Evolutionary conservation across 2,113 vertebrate species (phyloP).

Genomic region (Pheucticus melanocephalus): DNA sequence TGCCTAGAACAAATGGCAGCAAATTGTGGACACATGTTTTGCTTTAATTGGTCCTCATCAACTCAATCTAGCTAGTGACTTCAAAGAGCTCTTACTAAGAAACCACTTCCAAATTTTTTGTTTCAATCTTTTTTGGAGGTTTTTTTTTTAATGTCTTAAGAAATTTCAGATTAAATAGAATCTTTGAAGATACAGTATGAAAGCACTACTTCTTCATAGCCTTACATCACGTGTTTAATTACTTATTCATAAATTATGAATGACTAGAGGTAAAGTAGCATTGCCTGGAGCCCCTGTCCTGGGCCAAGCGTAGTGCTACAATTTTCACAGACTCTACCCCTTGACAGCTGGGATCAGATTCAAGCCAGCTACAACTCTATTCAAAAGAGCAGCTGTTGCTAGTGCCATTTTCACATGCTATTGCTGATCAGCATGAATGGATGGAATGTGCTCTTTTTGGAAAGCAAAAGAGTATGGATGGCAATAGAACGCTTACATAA

Average conservation of each 20-base stretch:
- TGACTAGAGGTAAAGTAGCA: background rate
- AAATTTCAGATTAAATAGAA: constrained; percentile 12
- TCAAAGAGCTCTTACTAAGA: constrained; percentile 20
- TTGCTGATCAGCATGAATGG: constrained; percentile 2
- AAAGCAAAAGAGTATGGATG: background rate
- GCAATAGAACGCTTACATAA: background rate
- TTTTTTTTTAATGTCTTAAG: background rate
- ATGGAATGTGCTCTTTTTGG: background rate
- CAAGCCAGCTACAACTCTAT: background rate
- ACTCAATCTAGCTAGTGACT: constrained; percentile 12
- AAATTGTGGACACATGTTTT: constrained; percentile 58
- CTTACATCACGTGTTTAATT: background rate
- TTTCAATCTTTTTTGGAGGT: background rate
- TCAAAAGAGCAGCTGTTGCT: constrained; percentile 6
- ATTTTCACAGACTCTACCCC: background rate
- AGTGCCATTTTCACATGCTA: background rate
- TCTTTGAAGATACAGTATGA: background rate
- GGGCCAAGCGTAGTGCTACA: background rate
- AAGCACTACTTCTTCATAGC: background rate
- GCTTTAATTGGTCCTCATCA: constrained; percentile 48
- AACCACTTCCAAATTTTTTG: constrained; percentile 3
- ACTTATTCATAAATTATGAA: constrained; percentile 17
- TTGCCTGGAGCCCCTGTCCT: background rate
- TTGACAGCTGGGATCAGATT: constrained; percentile 12
- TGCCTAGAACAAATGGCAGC: constrained; percentile 53